phyloP scores from a whole-genome alignment of 2,888 invertebrate genomes.

The Microplitis manilae region DNA sequence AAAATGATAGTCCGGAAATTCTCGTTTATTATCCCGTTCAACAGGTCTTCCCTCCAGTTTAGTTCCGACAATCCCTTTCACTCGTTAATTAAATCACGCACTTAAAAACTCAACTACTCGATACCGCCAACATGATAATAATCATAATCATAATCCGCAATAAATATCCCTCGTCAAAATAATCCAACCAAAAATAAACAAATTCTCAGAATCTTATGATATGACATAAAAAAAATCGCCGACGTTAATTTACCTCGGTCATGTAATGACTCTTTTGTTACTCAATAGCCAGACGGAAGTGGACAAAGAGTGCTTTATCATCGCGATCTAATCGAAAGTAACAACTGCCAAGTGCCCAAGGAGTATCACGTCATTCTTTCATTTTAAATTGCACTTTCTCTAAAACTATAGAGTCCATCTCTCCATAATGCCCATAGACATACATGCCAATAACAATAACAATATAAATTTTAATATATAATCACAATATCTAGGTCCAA shows the following conservation, averaged over 20 bases:
- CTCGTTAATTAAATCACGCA: constrained; percentile 36
- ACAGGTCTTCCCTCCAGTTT: constrained; percentile 26
- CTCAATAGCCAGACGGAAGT: constrained; percentile 51
- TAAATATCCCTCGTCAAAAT: too few relatives aligned
- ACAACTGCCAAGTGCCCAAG: constrained; percentile 49
- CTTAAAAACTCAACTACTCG: constrained; percentile 2
- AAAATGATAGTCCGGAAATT: constrained; percentile 37
- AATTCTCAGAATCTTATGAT: background rate
- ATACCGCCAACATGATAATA: too few relatives aligned
- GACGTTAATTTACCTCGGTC: background rate
- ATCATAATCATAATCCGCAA: background rate
- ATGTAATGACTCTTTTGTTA: constrained; percentile 44
- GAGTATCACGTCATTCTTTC: constrained; percentile 52
- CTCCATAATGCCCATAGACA: background rate
- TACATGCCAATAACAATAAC: background rate
- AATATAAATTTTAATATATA: too few relatives aligned
- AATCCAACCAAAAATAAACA: too few relatives aligned
- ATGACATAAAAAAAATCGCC: background rate
- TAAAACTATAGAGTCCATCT: constrained; percentile 11
- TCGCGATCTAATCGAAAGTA: constrained; percentile 53
- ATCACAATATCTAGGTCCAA: too few relatives aligned
- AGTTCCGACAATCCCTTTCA: constrained; percentile 33
- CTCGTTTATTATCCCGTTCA: constrained; percentile 36
- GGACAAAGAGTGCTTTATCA: constrained; percentile 49
- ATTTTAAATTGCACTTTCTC: constrained; percentile 54